phyloP scores from a whole-genome alignment of 1,140 invertebrate species.

The Drosophila ficusphila region DNA sequence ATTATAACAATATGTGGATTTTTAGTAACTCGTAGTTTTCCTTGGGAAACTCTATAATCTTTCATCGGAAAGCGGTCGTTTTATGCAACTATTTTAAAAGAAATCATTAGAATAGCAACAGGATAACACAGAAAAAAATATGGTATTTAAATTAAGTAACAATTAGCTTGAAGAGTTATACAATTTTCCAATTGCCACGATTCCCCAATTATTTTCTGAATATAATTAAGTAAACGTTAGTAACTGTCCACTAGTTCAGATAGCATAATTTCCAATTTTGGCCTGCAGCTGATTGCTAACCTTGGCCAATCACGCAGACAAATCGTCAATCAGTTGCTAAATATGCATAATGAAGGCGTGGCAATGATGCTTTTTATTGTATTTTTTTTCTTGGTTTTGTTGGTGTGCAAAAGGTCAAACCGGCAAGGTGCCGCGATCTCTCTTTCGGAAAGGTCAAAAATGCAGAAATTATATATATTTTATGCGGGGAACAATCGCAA shows the following conservation, averaged over 20 bases:
- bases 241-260: slow-evolving; percentile 1
- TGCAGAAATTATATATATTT: not conserved
- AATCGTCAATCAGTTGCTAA: slow-evolving; percentile 28
- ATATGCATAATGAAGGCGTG: slow-evolving; percentile 47
- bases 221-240: slow-evolving; percentile 24
- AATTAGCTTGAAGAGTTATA: too few relatives aligned
- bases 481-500: not conserved
- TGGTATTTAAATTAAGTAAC: too few relatives aligned
- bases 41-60: too few relatives aligned
- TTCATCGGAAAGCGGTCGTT: too few relatives aligned
- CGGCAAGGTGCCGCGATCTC: slow-evolving; percentile 31
- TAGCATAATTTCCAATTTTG: slow-evolving; percentile 15
- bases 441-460: slow-evolving; percentile 54
- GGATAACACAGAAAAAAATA: too few relatives aligned
- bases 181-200: too few relatives aligned
- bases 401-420: slow-evolving; percentile 39
- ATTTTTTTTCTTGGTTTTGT: too few relatives aligned
- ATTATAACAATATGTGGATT: not conserved
- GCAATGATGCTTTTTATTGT: slow-evolving; percentile 22
- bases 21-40: not conserved
- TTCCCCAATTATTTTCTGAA: too few relatives aligned
- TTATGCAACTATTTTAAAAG: too few relatives aligned
- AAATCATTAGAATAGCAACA: too few relatives aligned
- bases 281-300: slow-evolving; percentile 60
- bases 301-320: slow-evolving; percentile 47